These are phyloP conservation scores for Mormyrus lacerda DNA, from an alignment of 2,113 vertebrate species.

Conservation along the genomic window DNA sequence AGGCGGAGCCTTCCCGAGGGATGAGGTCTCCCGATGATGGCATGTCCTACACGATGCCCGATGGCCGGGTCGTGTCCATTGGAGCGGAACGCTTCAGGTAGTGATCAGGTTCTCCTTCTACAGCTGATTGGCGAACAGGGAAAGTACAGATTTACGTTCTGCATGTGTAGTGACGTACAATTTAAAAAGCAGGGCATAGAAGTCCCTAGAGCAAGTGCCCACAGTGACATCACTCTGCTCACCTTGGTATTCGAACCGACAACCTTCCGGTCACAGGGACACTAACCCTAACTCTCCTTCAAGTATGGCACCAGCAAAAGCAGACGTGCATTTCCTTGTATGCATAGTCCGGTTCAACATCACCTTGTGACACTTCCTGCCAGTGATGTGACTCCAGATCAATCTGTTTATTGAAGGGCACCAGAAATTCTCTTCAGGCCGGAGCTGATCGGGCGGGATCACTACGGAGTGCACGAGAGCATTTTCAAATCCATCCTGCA, in stretches of 20 bases:
- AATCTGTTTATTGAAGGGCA: constrained; percentile 41
- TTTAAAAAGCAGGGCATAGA: not conserved
- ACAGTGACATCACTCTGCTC: not conserved
- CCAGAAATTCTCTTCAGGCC: constrained; percentile 65
- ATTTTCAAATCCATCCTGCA: constrained; percentile 56
- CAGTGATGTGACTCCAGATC: not conserved
- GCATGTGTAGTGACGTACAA: not conserved
- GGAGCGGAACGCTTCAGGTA: constrained; percentile 58
- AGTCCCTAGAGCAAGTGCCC: not conserved
- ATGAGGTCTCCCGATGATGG: constrained; percentile 24
- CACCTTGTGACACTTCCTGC: not conserved
- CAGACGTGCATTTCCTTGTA: not conserved
- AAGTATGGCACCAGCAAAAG: not conserved
- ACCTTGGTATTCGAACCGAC: not conserved
- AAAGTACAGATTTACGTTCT: not conserved
- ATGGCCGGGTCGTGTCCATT: constrained; percentile 51
- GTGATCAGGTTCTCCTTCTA: not conserved
- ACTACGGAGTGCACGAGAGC: constrained; percentile 62
- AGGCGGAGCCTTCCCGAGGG: constrained; percentile 32
- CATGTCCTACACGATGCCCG: constrained; percentile 56
- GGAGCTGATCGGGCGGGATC: constrained; percentile 59
- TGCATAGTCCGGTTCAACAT: not conserved
- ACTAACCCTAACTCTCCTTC: not conserved
- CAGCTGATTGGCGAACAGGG: not conserved
- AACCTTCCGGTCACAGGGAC: not conserved